These are phyloP conservation scores for Nyleta sp. DNA, from an alignment of 2,888 invertebrate genomes.

Conservation along the genomic window DNA sequence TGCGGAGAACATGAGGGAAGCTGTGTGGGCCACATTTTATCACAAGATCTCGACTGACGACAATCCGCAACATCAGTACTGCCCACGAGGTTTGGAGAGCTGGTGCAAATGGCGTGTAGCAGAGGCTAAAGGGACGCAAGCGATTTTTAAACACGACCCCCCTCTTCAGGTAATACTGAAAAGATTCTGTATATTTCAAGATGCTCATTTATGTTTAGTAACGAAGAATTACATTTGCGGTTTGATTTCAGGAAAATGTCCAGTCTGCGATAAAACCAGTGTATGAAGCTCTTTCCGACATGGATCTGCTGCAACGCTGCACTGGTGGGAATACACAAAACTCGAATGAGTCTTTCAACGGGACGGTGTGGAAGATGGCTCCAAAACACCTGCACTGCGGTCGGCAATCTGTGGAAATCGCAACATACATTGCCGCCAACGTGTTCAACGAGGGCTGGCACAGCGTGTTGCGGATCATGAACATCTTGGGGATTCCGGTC, in stretches of 20 bases:
- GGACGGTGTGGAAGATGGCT: constrained; percentile 20
- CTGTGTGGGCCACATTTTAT: constrained; percentile 29
- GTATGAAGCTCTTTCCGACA: constrained; percentile 30
- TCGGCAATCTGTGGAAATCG: constrained; percentile 23
- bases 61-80: constrained; percentile 25
- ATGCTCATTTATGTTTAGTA: constrained; percentile 23
- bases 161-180: constrained; percentile 12
- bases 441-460: constrained; percentile 28
- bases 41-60: constrained; percentile 29
- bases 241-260: constrained; percentile 32
- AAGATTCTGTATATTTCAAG: constrained; percentile 18
- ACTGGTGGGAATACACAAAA: constrained; percentile 5
- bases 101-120: constrained; percentile 37
- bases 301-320: constrained; percentile 1
- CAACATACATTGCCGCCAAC: constrained; percentile 29
- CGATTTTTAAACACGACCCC: constrained; percentile 14
- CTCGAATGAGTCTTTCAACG: constrained; percentile 17
- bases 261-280: constrained; percentile 29
- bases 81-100: constrained; percentile 12
- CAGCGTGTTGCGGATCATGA: constrained; percentile 15
- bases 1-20: constrained; percentile 22
- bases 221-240: constrained; percentile 16
- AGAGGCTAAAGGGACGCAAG: constrained; percentile 11
- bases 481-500: constrained; percentile 23
- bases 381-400: constrained; percentile 41